phyloP scores from a whole-genome alignment of 1,140 invertebrate species.

The Teleogryllus occipitalis region DNA sequence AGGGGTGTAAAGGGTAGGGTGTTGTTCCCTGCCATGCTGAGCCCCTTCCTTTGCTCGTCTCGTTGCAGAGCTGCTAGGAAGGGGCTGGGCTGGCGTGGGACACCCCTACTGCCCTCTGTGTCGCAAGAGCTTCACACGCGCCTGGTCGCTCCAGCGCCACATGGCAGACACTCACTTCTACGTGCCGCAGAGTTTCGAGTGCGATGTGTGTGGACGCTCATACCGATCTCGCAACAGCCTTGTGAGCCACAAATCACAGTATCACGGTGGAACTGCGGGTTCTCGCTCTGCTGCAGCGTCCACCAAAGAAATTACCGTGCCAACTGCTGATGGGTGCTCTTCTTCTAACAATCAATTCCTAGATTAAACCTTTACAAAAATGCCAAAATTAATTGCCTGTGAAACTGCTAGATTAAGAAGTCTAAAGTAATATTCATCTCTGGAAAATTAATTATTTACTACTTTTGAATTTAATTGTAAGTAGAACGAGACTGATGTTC shows the following conservation, averaged over 20 bases:
- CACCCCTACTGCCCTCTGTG: conserved; percentile 40
- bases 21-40: conserved; percentile 16
- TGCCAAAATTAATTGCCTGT: background rate
- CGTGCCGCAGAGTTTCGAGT: conserved; percentile 40
- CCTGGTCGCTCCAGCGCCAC: conserved; percentile 45
- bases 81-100: conserved; percentile 18
- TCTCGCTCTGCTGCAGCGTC: background rate
- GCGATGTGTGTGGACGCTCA: conserved; percentile 41
- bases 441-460: too few species aligned
- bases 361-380: background rate
- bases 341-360: background rate
- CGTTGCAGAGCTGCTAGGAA: conserved; percentile 21
- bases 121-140: conserved; percentile 42
- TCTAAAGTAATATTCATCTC: too few species aligned
- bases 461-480: too few species aligned
- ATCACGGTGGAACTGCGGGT: conserved; percentile 32
- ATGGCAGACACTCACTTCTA: conserved; percentile 45
- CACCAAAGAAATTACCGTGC: background rate
- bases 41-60: conserved; percentile 23
- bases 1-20: background rate
- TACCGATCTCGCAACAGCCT: conserved; percentile 46
- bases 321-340: background rate
- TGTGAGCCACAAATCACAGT: conserved; percentile 45
- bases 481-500: too few species aligned
- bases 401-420: background rate